phyloP scores from a whole-genome alignment of 2,113 vertebrate genomes.

The Aplodontia rufa region DNA sequence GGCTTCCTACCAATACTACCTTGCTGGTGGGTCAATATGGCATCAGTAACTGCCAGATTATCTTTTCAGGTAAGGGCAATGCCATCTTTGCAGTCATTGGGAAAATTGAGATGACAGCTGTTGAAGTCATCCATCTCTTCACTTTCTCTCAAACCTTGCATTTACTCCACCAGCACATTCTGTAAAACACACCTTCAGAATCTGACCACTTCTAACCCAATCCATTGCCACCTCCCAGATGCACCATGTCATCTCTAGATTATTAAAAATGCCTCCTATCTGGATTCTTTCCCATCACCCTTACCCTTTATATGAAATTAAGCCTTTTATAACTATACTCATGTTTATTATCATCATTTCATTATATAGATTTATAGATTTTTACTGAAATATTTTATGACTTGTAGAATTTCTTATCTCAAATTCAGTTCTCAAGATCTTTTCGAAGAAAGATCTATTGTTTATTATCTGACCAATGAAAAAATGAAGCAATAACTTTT shows the following conservation, averaged over 20 bases:
- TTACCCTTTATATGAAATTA: not conserved
- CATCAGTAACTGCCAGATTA: not conserved
- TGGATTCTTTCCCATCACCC: not conserved
- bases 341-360: not conserved
- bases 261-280: not conserved
- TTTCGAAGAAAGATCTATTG: not conserved
- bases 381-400: not conserved
- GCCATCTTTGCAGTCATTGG: not conserved
- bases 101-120: not conserved
- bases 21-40: rapidly evolving
- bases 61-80: not conserved
- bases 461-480: not conserved
- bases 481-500: not conserved
- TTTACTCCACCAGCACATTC: not conserved
- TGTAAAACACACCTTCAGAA: not conserved
- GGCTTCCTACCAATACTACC: not conserved
- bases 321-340: not conserved
- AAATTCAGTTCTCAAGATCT: not conserved
- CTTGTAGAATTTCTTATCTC: not conserved
- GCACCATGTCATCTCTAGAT: not conserved
- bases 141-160: not conserved
- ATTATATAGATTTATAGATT: not conserved
- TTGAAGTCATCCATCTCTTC: not conserved
- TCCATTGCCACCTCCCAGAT: not conserved
- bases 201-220: not conserved